phyloP scores from a whole-genome alignment of 2,888 invertebrate genomes.

The Mesoligia furuncula region DNA sequence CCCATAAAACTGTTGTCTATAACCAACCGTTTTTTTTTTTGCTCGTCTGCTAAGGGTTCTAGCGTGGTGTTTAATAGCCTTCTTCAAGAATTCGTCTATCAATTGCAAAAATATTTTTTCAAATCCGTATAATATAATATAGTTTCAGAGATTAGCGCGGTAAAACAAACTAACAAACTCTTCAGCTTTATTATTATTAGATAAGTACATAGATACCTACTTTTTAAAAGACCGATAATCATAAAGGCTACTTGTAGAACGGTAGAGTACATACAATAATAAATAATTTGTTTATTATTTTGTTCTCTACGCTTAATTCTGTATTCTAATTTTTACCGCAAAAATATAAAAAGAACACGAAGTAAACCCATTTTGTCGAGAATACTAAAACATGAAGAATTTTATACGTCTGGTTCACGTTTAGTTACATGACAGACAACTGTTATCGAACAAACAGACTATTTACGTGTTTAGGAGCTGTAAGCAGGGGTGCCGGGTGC shows the following conservation, averaged over 20 bases:
- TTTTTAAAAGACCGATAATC: background rate
- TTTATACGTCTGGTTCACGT: constrained; percentile 19
- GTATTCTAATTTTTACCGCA: background rate
- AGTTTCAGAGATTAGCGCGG: too few species aligned
- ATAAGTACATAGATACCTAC: too few species aligned
- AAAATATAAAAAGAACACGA: background rate
- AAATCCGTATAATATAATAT: too few species aligned
- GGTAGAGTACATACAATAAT: background rate
- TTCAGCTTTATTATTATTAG: too few species aligned
- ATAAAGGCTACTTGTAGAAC: background rate
- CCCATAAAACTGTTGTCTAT: too few species aligned
- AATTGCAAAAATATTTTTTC: too few species aligned
- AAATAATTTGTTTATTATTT: background rate
- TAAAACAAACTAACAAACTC: too few species aligned
- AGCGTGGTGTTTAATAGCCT: too few species aligned
- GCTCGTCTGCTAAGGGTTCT: too few species aligned
- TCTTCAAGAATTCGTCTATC: too few species aligned
- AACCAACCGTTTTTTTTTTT: too few species aligned
- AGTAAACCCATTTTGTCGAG: background rate
- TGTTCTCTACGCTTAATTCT: background rate
- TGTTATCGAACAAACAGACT: constrained; percentile 44
- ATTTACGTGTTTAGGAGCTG: constrained; percentile 41
- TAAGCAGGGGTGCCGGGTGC: constrained; percentile 47
- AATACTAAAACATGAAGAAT: background rate
- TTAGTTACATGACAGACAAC: constrained; percentile 32